These are phyloP conservation scores for Drosophila biarmipes DNA, from an alignment of 1,140 invertebrate genomes.

Conservation along the genomic window DNA sequence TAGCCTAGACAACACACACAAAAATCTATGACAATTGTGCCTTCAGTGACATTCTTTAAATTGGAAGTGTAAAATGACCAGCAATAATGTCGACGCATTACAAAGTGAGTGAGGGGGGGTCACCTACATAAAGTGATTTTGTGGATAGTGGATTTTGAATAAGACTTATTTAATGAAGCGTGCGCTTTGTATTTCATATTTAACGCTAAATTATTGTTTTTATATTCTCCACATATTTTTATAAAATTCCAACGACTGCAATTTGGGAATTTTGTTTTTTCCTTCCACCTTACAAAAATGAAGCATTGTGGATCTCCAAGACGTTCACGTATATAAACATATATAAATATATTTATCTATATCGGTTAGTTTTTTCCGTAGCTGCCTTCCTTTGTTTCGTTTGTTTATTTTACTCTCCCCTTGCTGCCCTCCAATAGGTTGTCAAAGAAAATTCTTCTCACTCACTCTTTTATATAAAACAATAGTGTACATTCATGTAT, in stretches of 20 bases:
- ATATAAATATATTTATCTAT: constrained; percentile 60
- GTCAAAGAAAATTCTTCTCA: constrained; percentile 39
- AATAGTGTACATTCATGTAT: constrained; percentile 44
- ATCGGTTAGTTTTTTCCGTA: constrained; percentile 67
- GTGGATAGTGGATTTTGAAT: constrained; percentile 9
- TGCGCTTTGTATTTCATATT: constrained; percentile 3
- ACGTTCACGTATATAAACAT: constrained; percentile 78
- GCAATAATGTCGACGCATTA: constrained; percentile 4
- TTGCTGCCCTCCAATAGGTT: constrained; percentile 20
- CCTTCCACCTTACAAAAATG: constrained; percentile 72
- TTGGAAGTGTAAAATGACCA: constrained; percentile 18
- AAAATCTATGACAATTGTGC: constrained; percentile 2
- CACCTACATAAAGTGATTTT: constrained; percentile 6
- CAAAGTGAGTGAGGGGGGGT: constrained; percentile 15
- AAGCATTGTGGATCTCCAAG: constrained; percentile 77
- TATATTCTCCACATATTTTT: constrained; percentile 16
- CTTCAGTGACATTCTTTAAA: constrained; percentile 8
- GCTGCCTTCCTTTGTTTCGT: constrained; percentile 10
- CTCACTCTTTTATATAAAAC: constrained; percentile 56
- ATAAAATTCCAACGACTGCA: constrained; percentile 64
- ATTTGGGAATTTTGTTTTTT: constrained; percentile 35
- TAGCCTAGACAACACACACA: constrained; percentile 18
- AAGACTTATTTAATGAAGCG: constrained; percentile 13
- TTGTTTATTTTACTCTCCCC: constrained; percentile 13
- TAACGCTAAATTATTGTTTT: neutral